Percentiles rank a stretch among this genome's conserved stretches.
Evolutionary conservation across 2,113 vertebrate species (phyloP).

Genomic region (Pleuronectes platessa): DNA sequence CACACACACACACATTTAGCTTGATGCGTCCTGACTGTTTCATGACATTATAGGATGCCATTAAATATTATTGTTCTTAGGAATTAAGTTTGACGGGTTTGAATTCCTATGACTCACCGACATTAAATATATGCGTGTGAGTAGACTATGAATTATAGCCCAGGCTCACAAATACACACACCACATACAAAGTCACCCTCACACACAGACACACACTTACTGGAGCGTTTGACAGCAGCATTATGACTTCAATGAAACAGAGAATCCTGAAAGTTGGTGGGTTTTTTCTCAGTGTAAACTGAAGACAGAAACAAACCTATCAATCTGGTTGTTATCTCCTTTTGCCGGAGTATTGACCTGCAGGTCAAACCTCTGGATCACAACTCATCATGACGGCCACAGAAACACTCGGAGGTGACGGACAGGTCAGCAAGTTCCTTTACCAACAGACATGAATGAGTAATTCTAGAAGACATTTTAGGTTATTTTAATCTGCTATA

Average conservation of each 20-base stretch:
- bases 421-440: no score
- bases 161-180: not conserved
- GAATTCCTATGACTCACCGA: slow-evolving; percentile 13
- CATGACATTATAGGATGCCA: slow-evolving; percentile 6
- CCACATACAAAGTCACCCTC: slow-evolving; percentile 6
- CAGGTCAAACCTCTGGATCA: no score
- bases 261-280: slow-evolving; percentile 33
- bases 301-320: not conserved
- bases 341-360: no score
- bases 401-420: no score
- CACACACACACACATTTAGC: not conserved
- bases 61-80: slow-evolving; percentile 37
- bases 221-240: slow-evolving; percentile 16
- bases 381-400: no score
- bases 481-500: no score
- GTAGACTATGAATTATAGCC: no score
- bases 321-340: not conserved
- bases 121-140: not conserved
- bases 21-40: slow-evolving; percentile 11
- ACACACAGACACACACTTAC: not conserved
- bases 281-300: slow-evolving; percentile 33
- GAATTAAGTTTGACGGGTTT: slow-evolving; percentile 10
- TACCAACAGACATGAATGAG: no score
- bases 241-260: slow-evolving; percentile 31
- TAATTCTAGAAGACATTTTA: no score